A percentile compares a stretch with the other conserved stretches of the same genome.
Evolutionary conservation across 2,113 vertebrate species (phyloP).

Genomic region (Colistium nudipinnis): DNA sequence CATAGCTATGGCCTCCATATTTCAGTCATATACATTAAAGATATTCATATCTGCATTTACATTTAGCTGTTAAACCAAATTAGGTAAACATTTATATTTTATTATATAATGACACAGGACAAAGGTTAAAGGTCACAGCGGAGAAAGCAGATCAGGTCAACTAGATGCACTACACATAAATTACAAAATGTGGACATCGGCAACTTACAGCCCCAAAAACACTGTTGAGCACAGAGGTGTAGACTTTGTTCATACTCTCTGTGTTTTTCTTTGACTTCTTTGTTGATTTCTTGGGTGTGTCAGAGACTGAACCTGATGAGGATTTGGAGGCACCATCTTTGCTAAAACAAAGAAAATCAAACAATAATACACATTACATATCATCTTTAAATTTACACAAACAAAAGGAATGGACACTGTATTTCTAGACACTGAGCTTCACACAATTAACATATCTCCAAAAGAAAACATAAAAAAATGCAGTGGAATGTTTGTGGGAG

Average conservation of each 20-base stretch:
- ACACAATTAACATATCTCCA: no score
- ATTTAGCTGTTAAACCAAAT: no score
- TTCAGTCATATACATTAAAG: no score
- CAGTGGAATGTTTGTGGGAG: background rate
- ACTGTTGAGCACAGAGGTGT: constrained; percentile 76
- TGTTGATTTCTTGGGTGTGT: constrained; percentile 62
- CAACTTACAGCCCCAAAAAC: constrained; percentile 80
- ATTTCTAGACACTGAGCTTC: no score
- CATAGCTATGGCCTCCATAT: background rate
- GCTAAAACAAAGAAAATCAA: constrained; percentile 27
- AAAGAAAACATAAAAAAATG: background rate
- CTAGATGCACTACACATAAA: background rate
- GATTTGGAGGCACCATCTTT: constrained; percentile 41
- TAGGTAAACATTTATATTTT: no score
- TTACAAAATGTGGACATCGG: background rate
- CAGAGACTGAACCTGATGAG: constrained; percentile 53
- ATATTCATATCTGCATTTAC: background rate
- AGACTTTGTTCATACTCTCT: constrained; percentile 78
- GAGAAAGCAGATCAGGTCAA: background rate
- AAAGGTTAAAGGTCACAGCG: constrained; percentile 3
- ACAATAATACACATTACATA: background rate
- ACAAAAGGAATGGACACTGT: background rate
- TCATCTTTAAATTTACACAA: background rate
- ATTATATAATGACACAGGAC: no score
- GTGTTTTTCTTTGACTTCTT: constrained; percentile 73